Evolutionary conservation across 92 coral and sea anemone species (phyloP).

Genomic region (Palythoa caribaeorum): DNA sequence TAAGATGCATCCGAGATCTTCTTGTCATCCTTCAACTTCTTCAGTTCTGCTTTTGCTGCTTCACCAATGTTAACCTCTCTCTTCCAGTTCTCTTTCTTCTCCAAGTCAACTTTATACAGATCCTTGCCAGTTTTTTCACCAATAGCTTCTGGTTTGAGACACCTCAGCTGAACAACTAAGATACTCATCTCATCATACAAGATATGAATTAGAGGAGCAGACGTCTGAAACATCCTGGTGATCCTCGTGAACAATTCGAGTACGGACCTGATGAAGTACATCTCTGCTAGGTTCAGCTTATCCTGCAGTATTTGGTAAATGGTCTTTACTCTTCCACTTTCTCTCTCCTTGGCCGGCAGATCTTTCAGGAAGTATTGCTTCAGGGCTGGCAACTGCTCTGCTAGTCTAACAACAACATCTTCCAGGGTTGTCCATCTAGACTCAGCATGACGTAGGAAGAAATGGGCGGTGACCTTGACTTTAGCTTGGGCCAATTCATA

Average conservation of each 20-base stretch:
- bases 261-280: constrained; percentile 51
- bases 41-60: constrained; percentile 51
- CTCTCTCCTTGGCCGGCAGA: constrained; percentile 53
- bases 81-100: constrained; percentile 47
- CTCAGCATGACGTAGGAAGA: constrained; percentile 51
- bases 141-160: constrained; percentile 51
- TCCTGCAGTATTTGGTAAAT: constrained; percentile 51
- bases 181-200: constrained; percentile 46
- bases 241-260: constrained; percentile 52
- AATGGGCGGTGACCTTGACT: constrained; percentile 54
- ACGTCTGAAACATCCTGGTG: constrained; percentile 49
- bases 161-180: constrained; percentile 49
- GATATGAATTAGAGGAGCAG: constrained; percentile 51
- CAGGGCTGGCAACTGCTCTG: constrained; percentile 51
- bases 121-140: constrained; percentile 52
- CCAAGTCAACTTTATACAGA: constrained; percentile 51
- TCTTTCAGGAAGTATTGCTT: constrained; percentile 53
- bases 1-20: constrained; percentile 52
- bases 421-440: constrained; percentile 53
- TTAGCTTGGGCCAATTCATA: constrained; percentile 54
- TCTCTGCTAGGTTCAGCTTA: constrained; percentile 52
- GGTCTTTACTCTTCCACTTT: constrained; percentile 49
- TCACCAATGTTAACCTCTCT: constrained; percentile 50
- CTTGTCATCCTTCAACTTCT: constrained; percentile 55
- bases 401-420: constrained; percentile 52